A percentile compares a stretch with the other conserved stretches of the same genome.
Conservation (phyloP, 2,797 vertebrate species). For the Pseudomugil tenellus region DNA sequence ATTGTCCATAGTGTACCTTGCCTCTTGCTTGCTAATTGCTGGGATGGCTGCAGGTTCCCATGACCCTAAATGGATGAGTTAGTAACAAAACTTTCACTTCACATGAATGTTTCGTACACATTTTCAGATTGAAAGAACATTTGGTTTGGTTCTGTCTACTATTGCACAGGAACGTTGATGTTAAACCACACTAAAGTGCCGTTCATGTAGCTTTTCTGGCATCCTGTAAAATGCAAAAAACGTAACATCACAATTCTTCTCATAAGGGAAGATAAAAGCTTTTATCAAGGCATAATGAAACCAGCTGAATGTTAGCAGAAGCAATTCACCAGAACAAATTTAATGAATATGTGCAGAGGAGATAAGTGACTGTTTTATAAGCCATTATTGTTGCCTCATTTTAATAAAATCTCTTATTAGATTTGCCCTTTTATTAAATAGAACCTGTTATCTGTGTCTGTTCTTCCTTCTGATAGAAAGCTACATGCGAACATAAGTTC, state of each 20-base stretch:
- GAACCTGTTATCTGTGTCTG: background rate
- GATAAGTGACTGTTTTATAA: background rate
- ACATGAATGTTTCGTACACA: background rate
- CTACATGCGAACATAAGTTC: background rate
- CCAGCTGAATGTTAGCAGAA: background rate
- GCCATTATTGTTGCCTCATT: background rate
- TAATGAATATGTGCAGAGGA: background rate
- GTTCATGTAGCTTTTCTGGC: background rate
- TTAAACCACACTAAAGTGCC: background rate
- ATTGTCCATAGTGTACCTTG: too few relatives aligned
- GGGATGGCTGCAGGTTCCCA: too few relatives aligned
- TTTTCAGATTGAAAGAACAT: background rate
- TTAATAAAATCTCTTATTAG: slow-evolving; percentile 1
- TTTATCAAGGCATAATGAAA: background rate
- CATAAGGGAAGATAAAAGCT: background rate
- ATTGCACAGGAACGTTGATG: background rate
- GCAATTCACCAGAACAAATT: background rate
- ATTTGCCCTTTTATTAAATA: slow-evolving; percentile 3
- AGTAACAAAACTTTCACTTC: too few relatives aligned
- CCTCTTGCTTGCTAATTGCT: too few relatives aligned
- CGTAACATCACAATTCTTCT: background rate
- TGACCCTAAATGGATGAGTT: too few relatives aligned
- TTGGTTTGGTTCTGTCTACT: background rate
- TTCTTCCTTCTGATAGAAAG: background rate
- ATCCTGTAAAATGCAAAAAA: background rate